Base-by-base conservation (phyloP, 2,888 invertebrate genomes). In the Cordilura impudica region DNA sequence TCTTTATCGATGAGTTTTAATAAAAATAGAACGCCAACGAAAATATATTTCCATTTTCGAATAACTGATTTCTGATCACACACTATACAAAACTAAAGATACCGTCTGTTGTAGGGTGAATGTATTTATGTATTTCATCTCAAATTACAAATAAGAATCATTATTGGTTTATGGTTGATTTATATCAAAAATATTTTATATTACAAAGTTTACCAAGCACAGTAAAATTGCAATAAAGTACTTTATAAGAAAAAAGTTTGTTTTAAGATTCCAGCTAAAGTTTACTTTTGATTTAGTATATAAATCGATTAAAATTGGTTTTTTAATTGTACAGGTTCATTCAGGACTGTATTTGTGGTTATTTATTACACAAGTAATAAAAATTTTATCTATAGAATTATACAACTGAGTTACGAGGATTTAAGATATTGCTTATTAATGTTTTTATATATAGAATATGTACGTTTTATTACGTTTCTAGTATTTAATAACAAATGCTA, bases 301-400 rank as follows among this genome's bases (percentile, higher is more conserved):
- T 61, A 71, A 78, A 74, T 66, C 66, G 47, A 56, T 71, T 66
- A 43, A 61, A 39, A 71, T 54, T 79, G 39, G n/a, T 14, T 8
- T 66, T 71, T 66, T 79, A 71, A 79, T 79, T 79, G 74, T 71
- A 66, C 21, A 74, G 66, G 53, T 61, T n/a, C n/a, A 71, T 79
- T 79, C 61, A 74, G 71, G 71, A 49, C 26, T 69, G 60, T 53
- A 78, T 26, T 66, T 78, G 65, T 70, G 65, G 65, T 60, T 58
- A 65, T 47, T 69, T 29, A 49, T 63, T 39, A 53, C 18, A 19
- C 35, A 45, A 51, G 67, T 19, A 43, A 49, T 66, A 53, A 66
- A 65, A 54, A 60, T 12, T 23, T 12, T 18, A 35, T 12, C 7
- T 21, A 14, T 7, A 39, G 21, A 39, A 18, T 12, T n/a, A 58